Evolutionary conservation across 2,888 invertebrate genomes (phyloP).

Genomic region (Pheosia tremula): DNA sequence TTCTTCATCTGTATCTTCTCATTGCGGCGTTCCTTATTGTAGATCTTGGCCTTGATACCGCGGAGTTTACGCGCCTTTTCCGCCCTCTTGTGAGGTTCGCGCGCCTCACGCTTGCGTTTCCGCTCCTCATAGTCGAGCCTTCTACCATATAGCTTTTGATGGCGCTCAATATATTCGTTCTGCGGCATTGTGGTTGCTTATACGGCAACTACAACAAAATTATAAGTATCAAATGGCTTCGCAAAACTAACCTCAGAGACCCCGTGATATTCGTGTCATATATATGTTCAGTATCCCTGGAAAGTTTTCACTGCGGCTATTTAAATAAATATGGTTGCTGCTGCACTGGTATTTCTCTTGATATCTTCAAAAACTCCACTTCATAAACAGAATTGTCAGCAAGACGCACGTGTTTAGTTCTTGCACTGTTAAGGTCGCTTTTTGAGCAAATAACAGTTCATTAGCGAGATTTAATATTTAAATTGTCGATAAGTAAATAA

Average conservation of each 20-base stretch:
- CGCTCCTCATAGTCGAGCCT: constrained; percentile 99
- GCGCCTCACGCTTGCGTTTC: constrained; percentile 97
- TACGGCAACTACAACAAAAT: constrained; percentile 84
- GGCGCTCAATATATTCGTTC: constrained; percentile 99
- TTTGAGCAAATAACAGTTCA: constrained; percentile 6
- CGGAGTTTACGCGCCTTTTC: constrained; percentile 96
- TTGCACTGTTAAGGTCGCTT: constrained; percentile 11
- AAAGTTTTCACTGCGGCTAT: neutral
- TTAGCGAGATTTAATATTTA: constrained; percentile 7
- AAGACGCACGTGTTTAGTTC: constrained; percentile 29
- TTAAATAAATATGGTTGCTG: neutral
- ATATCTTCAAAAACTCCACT: constrained; percentile 17
- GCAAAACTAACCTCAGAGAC: constrained; percentile 31
- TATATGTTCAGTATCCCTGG: neutral
- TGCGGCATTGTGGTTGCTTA: constrained; percentile 94
- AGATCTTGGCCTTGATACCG: constrained; percentile 98
- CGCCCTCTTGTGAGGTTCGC: constrained; percentile 96
- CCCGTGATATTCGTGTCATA: constrained; percentile 2
- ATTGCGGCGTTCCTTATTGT: constrained; percentile 97
- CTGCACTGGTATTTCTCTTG: neutral
- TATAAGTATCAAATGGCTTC: constrained; percentile 53
- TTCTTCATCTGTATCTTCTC: constrained; percentile 99
- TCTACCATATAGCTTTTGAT: constrained; percentile 97
- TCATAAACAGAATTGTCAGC: constrained; percentile 14
- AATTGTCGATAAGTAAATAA: constrained; percentile 14